Percentiles rank a stretch among this genome's conserved stretches.
Evolutionary conservation across 2,797 vertebrate species (phyloP).

Genomic region (Lycodopsis pacificus): DNA sequence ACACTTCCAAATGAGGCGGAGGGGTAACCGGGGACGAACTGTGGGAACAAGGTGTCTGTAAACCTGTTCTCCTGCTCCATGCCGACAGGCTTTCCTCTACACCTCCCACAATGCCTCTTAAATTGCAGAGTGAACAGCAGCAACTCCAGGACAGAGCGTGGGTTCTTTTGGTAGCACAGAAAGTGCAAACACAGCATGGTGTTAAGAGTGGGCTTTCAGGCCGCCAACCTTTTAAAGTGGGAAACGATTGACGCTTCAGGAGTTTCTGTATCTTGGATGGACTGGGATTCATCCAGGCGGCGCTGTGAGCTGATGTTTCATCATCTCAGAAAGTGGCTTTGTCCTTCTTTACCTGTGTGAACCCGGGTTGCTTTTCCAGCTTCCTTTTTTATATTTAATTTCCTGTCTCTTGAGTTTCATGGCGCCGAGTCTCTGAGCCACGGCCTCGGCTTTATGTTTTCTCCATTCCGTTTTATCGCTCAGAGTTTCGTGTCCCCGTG

Average conservation of each 20-base stretch:
- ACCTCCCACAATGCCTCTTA: neutral
- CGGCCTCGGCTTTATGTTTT: slow-evolving; percentile 38
- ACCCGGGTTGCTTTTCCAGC: slow-evolving; percentile 12
- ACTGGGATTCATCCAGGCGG: neutral
- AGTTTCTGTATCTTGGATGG: neutral
- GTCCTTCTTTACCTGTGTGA: slow-evolving; percentile 13
- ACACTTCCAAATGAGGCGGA: no score
- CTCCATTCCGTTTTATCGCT: slow-evolving; percentile 53
- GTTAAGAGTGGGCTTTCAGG: neutral
- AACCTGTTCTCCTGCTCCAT: neutral
- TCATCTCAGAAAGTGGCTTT: neutral
- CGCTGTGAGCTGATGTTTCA: no score
- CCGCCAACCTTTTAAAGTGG: neutral
- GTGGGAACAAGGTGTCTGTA: neutral
- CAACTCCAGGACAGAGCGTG: neutral
- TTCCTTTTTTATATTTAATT: slow-evolving; percentile 36
- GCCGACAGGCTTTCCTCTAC: neutral
- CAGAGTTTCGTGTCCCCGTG: slow-evolving; percentile 50
- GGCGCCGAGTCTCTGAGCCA: slow-evolving; percentile 19
- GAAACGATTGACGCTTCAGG: neutral
- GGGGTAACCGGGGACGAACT: neutral
- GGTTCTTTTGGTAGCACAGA: neutral
- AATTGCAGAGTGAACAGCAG: neutral
- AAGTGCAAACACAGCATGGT: neutral
- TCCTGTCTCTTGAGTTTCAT: slow-evolving; percentile 35